Conservation (phyloP, 2,113 vertebrate genomes). For the Salvelinus alpinus region DNA sequence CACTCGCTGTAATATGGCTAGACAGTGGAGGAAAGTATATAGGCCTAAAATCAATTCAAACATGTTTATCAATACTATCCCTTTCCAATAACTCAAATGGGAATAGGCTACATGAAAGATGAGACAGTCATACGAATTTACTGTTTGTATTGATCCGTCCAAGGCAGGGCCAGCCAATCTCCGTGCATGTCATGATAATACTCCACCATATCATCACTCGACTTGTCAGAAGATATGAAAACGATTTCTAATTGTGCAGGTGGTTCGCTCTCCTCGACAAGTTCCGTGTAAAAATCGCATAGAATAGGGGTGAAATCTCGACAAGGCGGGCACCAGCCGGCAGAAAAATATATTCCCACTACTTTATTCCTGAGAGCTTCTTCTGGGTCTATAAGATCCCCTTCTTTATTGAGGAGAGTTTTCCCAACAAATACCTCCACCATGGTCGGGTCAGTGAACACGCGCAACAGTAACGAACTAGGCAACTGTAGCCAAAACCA, state of each 20-base stretch:
- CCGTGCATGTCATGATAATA: conserved; percentile 87
- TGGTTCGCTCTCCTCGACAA: conserved; percentile 77
- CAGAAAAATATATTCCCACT: conserved; percentile 92
- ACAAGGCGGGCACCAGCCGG: conserved; percentile 85
- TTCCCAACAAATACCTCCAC: conserved; percentile 85
- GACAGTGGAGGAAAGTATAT: too few relatives aligned
- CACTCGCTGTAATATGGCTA: neutral
- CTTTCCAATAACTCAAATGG: too few relatives aligned
- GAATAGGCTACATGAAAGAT: too few relatives aligned
- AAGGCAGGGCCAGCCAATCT: conserved; percentile 91
- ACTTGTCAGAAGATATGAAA: conserved; percentile 89
- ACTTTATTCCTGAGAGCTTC: conserved; percentile 87
- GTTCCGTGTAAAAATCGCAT: conserved; percentile 85
- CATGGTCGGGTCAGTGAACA: conserved; percentile 49
- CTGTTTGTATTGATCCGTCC: conserved; percentile 86
- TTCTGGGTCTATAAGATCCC: conserved; percentile 83
- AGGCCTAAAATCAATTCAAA: too few relatives aligned
- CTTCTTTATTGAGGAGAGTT: conserved; percentile 80
- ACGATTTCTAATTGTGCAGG: conserved; percentile 89
- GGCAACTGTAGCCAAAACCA: too few relatives aligned
- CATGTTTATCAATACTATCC: too few relatives aligned
- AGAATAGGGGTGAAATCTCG: conserved; percentile 92
- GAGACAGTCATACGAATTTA: conserved; percentile 67
- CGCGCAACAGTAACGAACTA: too few relatives aligned
- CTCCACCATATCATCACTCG: conserved; percentile 82